Base-by-base conservation (phyloP, 2,113 vertebrate genomes). In the Phocoena phocoena region DNA sequence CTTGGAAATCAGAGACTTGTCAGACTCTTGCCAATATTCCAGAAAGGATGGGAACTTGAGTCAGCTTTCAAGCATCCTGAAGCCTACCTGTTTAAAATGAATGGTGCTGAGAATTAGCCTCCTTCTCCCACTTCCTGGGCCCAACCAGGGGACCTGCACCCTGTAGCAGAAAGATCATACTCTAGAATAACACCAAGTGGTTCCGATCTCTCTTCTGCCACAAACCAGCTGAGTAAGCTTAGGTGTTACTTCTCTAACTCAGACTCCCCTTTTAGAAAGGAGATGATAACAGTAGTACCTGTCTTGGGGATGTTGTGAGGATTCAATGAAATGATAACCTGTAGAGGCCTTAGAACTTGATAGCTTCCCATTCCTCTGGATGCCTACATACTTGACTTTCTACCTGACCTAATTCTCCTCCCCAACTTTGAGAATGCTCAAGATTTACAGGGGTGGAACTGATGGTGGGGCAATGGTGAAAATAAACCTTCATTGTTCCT, bases 1-100 rank as follows among this genome's bases (percentile, higher is more conserved):
- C 92, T 97, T 98, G 96, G 96, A 92, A 97, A 88, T 96, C 70
- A 96, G 86, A 96, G 38, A 95, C 70, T 83, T 88, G 74, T 80
- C 85, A 67, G 58, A 65, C 81, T 92, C 36, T 26, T 90, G 82
- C 90, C 96, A 96, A 2, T 84, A 23, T 95, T 95, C 79, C 65
- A 84, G 86, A 93, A 96, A 87, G 86, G 38, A 76, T 79, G n/a
- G 63, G 63, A 71, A 31, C n/a, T 60, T 58, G 13, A 58, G 26
- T 95, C 81, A 68, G 63, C 67, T 62, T 96, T 92, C 53, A 83
- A 73, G 80, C 80, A 84, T 79, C 20, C 4, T 36, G 67, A 71
- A 88, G 25, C 36, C 90, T 86, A 1, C 44, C 76, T 88, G 80
- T 90, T 92, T 55, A 71, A 76, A 81, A 85, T 77, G n/a, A 80